Conservation (phyloP, 2,888 invertebrate species). For the Thyatira batis region DNA sequence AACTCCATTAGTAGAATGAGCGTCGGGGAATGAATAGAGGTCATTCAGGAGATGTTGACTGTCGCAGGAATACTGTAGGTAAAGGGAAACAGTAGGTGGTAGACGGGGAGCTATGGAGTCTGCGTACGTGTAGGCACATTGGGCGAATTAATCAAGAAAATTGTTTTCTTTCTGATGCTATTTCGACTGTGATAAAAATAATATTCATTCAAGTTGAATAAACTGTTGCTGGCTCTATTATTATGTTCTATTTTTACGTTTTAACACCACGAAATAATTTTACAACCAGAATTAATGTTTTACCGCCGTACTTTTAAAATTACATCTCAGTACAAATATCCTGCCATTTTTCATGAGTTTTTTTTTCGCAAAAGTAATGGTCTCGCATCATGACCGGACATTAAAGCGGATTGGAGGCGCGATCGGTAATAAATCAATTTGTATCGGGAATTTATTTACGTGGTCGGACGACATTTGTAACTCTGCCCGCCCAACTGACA, state of each 20-base stretch:
- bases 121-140: background rate
- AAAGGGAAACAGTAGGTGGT: slow-evolving; percentile 22
- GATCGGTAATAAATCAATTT: slow-evolving; percentile 58
- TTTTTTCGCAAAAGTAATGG: slow-evolving; percentile 31
- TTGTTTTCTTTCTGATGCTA: background rate
- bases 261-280: no score
- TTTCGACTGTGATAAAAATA: background rate
- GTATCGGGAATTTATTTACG: slow-evolving; percentile 56
- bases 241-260: no score
- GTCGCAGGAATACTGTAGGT: slow-evolving; percentile 49
- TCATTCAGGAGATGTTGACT: slow-evolving; percentile 67
- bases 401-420: slow-evolving; percentile 40
- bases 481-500: slow-evolving; percentile 21
- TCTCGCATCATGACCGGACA: slow-evolving; percentile 36
- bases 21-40: slow-evolving; percentile 66
- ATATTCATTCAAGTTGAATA: background rate
- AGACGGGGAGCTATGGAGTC: slow-evolving; percentile 19
- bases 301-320: no score
- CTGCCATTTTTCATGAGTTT: slow-evolving; percentile 9
- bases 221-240: no score
- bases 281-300: no score
- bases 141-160: background rate
- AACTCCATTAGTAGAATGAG: slow-evolving; percentile 78
- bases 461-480: slow-evolving; percentile 53
- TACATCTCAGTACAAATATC: slow-evolving; percentile 8